phyloP scores from a whole-genome alignment of 2,797 vertebrate species.

The Notamacropus eugenii region DNA sequence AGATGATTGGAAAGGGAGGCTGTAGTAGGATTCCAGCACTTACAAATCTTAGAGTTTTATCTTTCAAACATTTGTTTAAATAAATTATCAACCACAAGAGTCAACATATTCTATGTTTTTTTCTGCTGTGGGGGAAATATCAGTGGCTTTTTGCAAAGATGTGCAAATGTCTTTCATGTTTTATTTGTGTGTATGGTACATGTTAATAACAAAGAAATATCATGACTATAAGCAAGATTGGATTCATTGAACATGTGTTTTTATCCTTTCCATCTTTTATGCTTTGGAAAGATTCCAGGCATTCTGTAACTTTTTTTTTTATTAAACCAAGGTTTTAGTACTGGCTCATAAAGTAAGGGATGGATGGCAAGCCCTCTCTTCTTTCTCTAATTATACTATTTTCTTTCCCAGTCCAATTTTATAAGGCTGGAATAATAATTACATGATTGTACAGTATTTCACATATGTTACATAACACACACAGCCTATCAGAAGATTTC shows the following conservation, averaged over 20 bases:
- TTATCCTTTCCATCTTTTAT: not conserved
- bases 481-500: slow-evolving; percentile 3
- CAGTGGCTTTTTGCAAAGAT: slow-evolving; percentile 30
- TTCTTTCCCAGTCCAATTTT: slow-evolving; percentile 21
- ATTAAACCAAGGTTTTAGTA: slow-evolving; percentile 36
- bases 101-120: not conserved
- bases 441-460: slow-evolving; percentile 3
- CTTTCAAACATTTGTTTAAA: not conserved
- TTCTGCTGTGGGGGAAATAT: slow-evolving; percentile 51
- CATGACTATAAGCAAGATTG: not conserved
- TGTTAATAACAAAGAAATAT: not conserved
- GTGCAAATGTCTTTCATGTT: slow-evolving; percentile 1
- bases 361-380: not conserved
- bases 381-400: slow-evolving; percentile 8
- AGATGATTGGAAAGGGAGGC: not conserved
- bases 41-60: not conserved
- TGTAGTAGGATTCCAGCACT: rapidly evolving
- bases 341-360: not conserved
- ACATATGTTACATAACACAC: slow-evolving; percentile 18
- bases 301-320: slow-evolving; percentile 26
- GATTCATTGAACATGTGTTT: not conserved
- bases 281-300: slow-evolving; percentile 5
- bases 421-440: slow-evolving; percentile 22
- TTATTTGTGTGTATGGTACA: slow-evolving; percentile 7
- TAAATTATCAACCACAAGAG: not conserved